phyloP scores from a whole-genome alignment of 2,797 vertebrate species.

The Microctenopoma lineatum region DNA sequence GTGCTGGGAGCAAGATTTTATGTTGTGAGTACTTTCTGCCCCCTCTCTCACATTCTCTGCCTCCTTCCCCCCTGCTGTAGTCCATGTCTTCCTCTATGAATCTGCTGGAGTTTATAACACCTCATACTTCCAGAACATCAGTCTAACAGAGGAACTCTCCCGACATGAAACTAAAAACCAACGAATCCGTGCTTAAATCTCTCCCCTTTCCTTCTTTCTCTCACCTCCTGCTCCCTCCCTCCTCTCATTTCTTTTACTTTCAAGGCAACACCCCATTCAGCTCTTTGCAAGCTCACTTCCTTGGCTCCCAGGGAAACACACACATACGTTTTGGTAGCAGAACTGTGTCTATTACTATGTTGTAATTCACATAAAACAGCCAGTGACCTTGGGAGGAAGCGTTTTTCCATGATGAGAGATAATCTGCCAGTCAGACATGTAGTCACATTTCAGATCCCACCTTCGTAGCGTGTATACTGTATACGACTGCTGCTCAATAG shows the following conservation, averaged over 20 bases:
- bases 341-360: slow-evolving; percentile 61
- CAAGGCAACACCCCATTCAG: slow-evolving; percentile 21
- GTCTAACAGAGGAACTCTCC: neutral
- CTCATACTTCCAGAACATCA: slow-evolving; percentile 3
- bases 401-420: slow-evolving; percentile 24
- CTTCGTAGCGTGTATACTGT: neutral
- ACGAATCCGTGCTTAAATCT: neutral
- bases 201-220: neutral
- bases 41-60: slow-evolving; percentile 2
- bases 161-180: neutral
- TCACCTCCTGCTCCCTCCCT: neutral
- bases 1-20: slow-evolving; percentile 99
- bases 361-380: slow-evolving; percentile 53
- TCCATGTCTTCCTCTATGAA: neutral
- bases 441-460: slow-evolving; percentile 21
- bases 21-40: slow-evolving; percentile 92
- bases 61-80: neutral
- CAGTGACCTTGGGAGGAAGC: slow-evolving; percentile 8
- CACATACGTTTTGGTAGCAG: slow-evolving; percentile 58
- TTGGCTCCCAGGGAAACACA: slow-evolving; percentile 42
- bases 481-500: neutral
- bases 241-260: neutral
- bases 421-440: slow-evolving; percentile 28
- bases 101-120: slow-evolving; percentile 3
- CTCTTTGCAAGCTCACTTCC: slow-evolving; percentile 39